These are phyloP conservation scores for Pseudomyrmex pallidus DNA, from an alignment of 1,140 invertebrate species.

Conservation along the genomic window DNA sequence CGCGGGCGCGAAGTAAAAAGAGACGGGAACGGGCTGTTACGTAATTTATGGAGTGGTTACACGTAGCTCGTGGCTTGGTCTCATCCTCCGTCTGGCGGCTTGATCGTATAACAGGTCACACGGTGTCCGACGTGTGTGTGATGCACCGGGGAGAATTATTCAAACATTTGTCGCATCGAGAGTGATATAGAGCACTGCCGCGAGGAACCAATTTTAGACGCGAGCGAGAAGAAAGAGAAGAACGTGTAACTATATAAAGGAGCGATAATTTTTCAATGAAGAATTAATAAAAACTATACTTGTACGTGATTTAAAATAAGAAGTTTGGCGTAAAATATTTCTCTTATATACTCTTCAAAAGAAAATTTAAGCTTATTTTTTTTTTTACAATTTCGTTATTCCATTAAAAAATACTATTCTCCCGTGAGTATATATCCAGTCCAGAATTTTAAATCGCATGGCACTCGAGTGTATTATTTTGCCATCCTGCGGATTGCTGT, in stretches of 20 bases:
- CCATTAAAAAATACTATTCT: not conserved
- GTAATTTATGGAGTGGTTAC: slow-evolving; percentile 53
- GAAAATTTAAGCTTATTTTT: not conserved
- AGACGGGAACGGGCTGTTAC: slow-evolving; percentile 38
- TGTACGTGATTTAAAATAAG: not conserved
- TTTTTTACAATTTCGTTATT: not conserved
- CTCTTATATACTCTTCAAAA: too few relatives aligned
- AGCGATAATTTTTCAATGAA: not conserved
- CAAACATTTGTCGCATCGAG: slow-evolving; percentile 30
- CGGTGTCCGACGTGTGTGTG: not conserved
- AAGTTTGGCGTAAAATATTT: not conserved
- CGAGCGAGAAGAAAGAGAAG: not conserved
- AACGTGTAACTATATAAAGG: too few relatives aligned
- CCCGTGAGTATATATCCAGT: not conserved
- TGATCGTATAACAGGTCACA: slow-evolving; percentile 27
- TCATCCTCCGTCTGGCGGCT: slow-evolving; percentile 10
- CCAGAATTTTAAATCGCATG: slow-evolving; percentile 39
- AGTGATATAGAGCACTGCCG: not conserved
- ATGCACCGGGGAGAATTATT: slow-evolving; percentile 30
- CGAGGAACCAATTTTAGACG: not conserved
- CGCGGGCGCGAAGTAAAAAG: slow-evolving; percentile 41
- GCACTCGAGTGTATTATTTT: slow-evolving; percentile 44
- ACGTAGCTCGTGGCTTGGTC: slow-evolving; percentile 18
- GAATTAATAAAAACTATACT: not conserved
- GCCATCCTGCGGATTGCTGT: slow-evolving; percentile 31